Base-by-base conservation (phyloP, 2,888 invertebrate genomes). In the Arctia plantaginis region DNA sequence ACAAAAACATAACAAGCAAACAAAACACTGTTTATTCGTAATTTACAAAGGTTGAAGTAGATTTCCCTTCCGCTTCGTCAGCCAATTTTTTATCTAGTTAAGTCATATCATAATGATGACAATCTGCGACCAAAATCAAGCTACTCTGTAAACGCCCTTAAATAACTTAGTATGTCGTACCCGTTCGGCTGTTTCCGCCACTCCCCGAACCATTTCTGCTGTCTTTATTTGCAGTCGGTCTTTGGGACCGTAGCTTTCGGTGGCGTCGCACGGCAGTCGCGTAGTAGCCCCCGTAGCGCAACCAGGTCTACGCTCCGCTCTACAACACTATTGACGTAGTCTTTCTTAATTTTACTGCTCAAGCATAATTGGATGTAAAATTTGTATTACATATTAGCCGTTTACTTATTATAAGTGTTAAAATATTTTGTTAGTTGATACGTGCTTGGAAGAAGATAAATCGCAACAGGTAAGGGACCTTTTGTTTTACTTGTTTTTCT, bases 201-300 rank as follows among this genome's bases (percentile, higher is more conserved):
- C 81, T 86, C 75, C 78, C 87, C 93, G 93, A 92, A 83, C 79
- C 74, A 76, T 69, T 77, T 88, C 90, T 92, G 90, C 82, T 82
- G 85, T 86, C 87, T 89, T 86, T 90, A 90, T 92, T 91, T 89
- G 85, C 88, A 90, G 89, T 89, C 86, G 84, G 81, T 77, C 79
- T 78, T 84, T 83, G 85, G 75, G 81, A 80, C 82, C 90, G 89
- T 87, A 86, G 88, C 88, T 68, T 82, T 83, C 82, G 84, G 86
- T 86, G 85, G 88, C 91, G 93, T 93, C 93, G 93, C 92, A 82
- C 89, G 90, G 90, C 91, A 95, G 95, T 95, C 90, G 92, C 89
- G 88, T 88, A 92, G 94, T 91, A 90, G 90, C 89, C 75, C 77
- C 85, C 91, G 93, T 92, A 92, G 90, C 86, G 79, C 71, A 27